A percentile compares a stretch with the other conserved stretches of the same genome.
Evolutionary conservation across 2,888 invertebrate genomes (phyloP).

Genomic region (Carpatolechia fugitivella): DNA sequence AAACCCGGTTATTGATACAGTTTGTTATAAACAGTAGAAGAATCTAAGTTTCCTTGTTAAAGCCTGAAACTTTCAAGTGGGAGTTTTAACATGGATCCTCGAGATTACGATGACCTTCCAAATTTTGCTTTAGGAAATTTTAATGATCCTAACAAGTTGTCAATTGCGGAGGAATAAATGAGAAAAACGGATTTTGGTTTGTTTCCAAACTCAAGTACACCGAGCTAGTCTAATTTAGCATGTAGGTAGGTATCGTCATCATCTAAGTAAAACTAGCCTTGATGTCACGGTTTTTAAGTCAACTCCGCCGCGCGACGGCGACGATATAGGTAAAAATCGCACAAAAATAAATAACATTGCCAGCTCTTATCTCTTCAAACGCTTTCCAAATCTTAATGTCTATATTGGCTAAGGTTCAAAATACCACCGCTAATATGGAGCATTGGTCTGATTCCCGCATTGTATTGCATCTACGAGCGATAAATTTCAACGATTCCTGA

Average conservation of each 20-base stretch:
- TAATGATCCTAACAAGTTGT: not conserved
- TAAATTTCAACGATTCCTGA: slow-evolving; percentile 7
- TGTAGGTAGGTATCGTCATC: too few species aligned
- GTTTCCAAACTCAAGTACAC: too few species aligned
- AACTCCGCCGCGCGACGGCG: too few species aligned
- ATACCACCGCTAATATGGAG: not conserved
- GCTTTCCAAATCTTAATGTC: too few species aligned
- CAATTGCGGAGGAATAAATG: not conserved
- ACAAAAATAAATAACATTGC: too few species aligned
- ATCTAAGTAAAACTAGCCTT: too few species aligned
- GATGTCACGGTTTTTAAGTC: too few species aligned
- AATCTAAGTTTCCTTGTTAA: slow-evolving; percentile 31
- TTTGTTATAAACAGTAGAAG: slow-evolving; percentile 17
- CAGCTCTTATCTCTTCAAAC: too few species aligned
- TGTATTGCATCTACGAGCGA: not conserved
- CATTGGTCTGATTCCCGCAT: not conserved
- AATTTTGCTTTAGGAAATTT: not conserved
- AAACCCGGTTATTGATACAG: slow-evolving; percentile 3
- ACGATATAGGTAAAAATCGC: too few species aligned
- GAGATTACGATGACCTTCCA: slow-evolving; percentile 17
- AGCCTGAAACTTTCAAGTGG: slow-evolving; percentile 25
- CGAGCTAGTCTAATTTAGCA: too few species aligned
- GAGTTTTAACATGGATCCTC: slow-evolving; percentile 26
- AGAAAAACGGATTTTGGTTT: not conserved
- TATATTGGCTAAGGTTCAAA: too few species aligned